Percentiles rank a stretch among this genome's conserved stretches.
Conservation (phyloP, 2,113 vertebrate genomes). For the Saguinus midas region DNA sequence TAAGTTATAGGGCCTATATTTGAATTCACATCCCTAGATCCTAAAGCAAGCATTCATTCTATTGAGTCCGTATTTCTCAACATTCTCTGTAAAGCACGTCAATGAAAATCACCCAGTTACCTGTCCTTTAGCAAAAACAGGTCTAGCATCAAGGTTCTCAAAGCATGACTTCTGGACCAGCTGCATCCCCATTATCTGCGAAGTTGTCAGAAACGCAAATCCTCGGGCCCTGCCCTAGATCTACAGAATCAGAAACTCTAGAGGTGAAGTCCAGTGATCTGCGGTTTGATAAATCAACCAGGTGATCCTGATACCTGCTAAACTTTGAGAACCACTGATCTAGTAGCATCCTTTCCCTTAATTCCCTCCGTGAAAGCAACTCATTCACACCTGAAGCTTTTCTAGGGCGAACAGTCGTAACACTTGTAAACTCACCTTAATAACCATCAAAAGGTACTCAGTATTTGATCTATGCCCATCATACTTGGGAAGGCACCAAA, state of each 20-base stretch:
- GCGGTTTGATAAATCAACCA: not conserved
- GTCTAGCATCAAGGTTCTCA: not conserved
- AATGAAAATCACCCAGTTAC: not conserved
- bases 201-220: no score
- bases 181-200: not conserved
- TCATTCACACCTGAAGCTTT: not conserved
- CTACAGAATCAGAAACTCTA: not conserved
- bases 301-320: not conserved
- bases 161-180: not conserved
- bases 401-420: no score
- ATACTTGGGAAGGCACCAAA: not conserved
- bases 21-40: not conserved
- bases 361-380: not conserved
- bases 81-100: not conserved
- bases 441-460: not conserved
- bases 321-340: not conserved
- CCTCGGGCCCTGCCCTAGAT: no score
- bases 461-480: not conserved
- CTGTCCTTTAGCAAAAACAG: not conserved
- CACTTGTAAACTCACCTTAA: not conserved
- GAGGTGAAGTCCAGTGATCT: not conserved
- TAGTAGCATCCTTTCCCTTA: not conserved
- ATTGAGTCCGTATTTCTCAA: not conserved
- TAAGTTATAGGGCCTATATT: not conserved
- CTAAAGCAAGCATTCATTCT: not conserved